Base-by-base conservation (phyloP, 2,888 invertebrate species). In the Nesidiocoris tenuis region DNA sequence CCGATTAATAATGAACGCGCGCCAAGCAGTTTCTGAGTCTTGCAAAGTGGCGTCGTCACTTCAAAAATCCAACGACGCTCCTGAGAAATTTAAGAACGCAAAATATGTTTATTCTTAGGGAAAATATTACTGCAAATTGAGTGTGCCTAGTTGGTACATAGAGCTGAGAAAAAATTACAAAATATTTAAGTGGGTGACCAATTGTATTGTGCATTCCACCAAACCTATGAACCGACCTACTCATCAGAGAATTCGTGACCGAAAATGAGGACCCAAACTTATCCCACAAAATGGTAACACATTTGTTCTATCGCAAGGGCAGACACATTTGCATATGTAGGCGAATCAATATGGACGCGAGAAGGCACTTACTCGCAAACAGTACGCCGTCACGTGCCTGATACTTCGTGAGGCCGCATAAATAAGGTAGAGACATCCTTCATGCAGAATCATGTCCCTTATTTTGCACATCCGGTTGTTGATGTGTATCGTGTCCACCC, bases 351-450 rank as follows among this genome's bases (percentile, higher is more conserved):
- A 39, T n/a, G 12, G 39, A 39, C 39, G 39, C 12, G 39, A 39
- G 39, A 39, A 3, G 59, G 19, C 19, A n/a, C 67, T 61, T 70
- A 61, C 76, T 21, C 71, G 22, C 16, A 75, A n/a, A 63, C 75
- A 71, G 22, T 78, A 78, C 1, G 57, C 71, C 2, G 78, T 77
- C 21, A 78, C 75, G 54, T 78, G 78, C 18, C 78, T 61, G 17
- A 78, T 70, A 25, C 75, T 75, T 23, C 76, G 59, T 12, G 78
- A 78, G 16, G 78, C 78, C 18, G 78, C 78, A 39, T 77, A 78
- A 61, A 76, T 78, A 16, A 78, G n/a, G 61, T 78, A 78, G n/a
- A 78, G 23, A 1, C 23, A 9, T 39, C 65, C 64, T 9, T 68
- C 68, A 55, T 75, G 64, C 21, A 71, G n/a, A 21, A 75, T 59